Evolutionary conservation across 1,140 invertebrate species (phyloP), one percentile per base, ranked within the genome.

Genomic region (Laupala kohalensis): DNA sequence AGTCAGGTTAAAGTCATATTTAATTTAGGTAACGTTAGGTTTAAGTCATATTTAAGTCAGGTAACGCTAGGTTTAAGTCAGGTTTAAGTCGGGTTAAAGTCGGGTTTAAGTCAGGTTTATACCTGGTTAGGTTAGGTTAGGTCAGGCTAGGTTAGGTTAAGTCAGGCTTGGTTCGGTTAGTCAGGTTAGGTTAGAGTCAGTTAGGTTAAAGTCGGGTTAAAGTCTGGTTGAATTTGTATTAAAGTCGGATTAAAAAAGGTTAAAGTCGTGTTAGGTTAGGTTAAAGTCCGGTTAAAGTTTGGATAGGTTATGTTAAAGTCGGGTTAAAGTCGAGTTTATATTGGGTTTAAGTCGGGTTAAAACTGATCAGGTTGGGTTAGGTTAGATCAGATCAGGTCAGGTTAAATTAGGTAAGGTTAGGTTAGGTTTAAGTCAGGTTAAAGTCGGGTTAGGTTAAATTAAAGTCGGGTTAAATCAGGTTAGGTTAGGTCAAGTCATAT

Each of bases 91-190:
- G 63, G 71, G 53, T 71, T 6, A 5, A 9, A n/a, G 68, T 64
- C 25, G 62, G 53, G n/a, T n/a, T n/a, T 66, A n/a, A 28, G 70
- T 9, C 73, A 53, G 26, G 72, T 25, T 73, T 72, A 72, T 74
- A 72, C 75, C 73, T 69, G 74, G 74, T 75, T 75, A 69, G 63
- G 75, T 75, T 75, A 73, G 75, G 74, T 75, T 75, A 73, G 74
- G 74, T 75, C 76, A 74, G 75, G 75, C 74, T 76, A 74, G 72
- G 75, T 76, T 76, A 76, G 75, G 75, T 76, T 76, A 74, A 72
- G 37, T 76, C 73, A 74, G 75, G 70, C 76, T 76, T 71, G 74
- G 75, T 70, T 70, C 64, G 69, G 69, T 70, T 70, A 62, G 37
- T 76, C 73, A 74, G 75, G 70, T 76, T 76, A 73, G 75, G 72